Evolutionary conservation across 2,797 vertebrate genomes (phyloP).

Genomic region (Lepus oiostolus): DNA sequence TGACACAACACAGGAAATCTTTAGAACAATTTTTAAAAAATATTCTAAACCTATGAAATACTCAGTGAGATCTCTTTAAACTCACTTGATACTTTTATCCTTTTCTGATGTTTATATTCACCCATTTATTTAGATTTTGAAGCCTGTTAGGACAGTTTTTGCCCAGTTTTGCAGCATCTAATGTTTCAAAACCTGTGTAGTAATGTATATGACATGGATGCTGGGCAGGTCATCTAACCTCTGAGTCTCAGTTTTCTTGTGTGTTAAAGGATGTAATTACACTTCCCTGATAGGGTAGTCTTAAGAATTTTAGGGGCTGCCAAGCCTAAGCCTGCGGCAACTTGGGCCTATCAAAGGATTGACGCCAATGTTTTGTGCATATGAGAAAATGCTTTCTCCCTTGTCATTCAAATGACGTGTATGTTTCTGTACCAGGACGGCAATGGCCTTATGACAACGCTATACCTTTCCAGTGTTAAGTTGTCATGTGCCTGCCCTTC

Average conservation of each 20-base stretch:
- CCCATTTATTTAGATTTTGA: constrained; percentile 45
- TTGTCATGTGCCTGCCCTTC: background rate
- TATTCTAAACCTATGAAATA: constrained; percentile 19
- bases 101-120: constrained; percentile 25
- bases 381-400: background rate
- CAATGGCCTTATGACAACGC: background rate
- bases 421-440: background rate
- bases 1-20: constrained; percentile 11
- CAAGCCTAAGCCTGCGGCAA: too few species aligned
- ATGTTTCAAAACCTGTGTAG: background rate
- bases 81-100: background rate
- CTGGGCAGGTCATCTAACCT: background rate
- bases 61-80: constrained; percentile 1
- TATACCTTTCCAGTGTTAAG: background rate
- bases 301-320: background rate
- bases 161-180: background rate
- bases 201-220: background rate
- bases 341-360: background rate
- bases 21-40: constrained; percentile 36
- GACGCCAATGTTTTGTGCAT: background rate
- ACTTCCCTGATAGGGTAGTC: background rate
- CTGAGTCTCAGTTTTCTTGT: background rate
- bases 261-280: background rate
- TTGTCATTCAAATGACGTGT: background rate
- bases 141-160: background rate